Percentiles rank a stretch among this genome's conserved stretches.
Conservation (phyloP, 1,140 invertebrate species). For the Melitaea cinxia region DNA sequence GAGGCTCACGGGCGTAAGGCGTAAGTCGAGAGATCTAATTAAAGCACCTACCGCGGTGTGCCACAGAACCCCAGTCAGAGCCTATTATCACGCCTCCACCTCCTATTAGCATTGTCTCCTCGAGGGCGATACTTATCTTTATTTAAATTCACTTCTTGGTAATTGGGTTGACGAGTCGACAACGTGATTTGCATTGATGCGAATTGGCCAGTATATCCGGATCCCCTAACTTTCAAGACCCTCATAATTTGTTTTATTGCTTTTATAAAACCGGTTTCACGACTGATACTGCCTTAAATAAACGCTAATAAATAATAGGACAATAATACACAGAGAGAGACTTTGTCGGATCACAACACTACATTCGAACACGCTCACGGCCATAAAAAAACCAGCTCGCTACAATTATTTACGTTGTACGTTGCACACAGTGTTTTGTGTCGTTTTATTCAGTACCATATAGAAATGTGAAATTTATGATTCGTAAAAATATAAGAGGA, state of each 20-base stretch:
- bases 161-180: slow-evolving; percentile 81
- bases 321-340: slow-evolving; percentile 25
- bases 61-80: slow-evolving; percentile 63
- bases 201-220: slow-evolving; percentile 72
- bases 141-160: slow-evolving; percentile 82
- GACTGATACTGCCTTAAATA: slow-evolving; percentile 25
- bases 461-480: slow-evolving; percentile 46
- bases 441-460: slow-evolving; percentile 38
- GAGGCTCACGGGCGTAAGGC: slow-evolving; percentile 61
- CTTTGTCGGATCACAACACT: slow-evolving; percentile 20
- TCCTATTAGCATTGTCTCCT: slow-evolving; percentile 80
- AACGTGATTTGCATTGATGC: slow-evolving; percentile 82
- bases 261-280: slow-evolving; percentile 53
- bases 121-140: slow-evolving; percentile 81
- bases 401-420: slow-evolving; percentile 45
- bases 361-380: slow-evolving; percentile 31
- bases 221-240: slow-evolving; percentile 61
- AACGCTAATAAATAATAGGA: slow-evolving; percentile 24
- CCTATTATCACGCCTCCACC: slow-evolving; percentile 77
- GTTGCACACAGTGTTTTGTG: slow-evolving; percentile 38
- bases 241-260: slow-evolving; percentile 73
- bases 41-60: slow-evolving; percentile 74
- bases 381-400: slow-evolving; percentile 38
- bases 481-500: slow-evolving; percentile 47
- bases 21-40: slow-evolving; percentile 79